Percentiles rank a stretch among this genome's conserved stretches.
These are phyloP conservation scores for Erinaceus europaeus DNA, from an alignment of 2,113 vertebrate species.

Conservation along the genomic window DNA sequence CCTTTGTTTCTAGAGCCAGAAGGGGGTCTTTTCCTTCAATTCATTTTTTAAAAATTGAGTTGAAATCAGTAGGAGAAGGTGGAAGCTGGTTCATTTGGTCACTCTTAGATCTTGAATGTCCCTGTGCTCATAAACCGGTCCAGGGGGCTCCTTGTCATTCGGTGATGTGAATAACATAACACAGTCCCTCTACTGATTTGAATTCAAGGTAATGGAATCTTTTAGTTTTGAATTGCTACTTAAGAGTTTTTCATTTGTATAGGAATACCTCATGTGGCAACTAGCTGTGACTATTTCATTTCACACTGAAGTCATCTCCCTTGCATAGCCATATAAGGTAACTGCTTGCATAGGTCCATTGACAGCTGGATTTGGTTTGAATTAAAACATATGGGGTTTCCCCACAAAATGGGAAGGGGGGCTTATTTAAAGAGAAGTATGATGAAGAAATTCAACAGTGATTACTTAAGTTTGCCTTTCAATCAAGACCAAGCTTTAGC, in stretches of 20 bases:
- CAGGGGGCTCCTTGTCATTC: neutral
- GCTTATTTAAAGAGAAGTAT: neutral
- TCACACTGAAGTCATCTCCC: neutral
- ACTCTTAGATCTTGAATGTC: neutral
- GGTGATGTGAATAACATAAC: neutral
- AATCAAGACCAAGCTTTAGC: neutral
- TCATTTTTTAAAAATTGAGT: neutral
- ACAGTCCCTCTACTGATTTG: neutral
- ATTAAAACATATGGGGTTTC: conserved; percentile 12
- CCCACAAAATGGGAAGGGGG: neutral
- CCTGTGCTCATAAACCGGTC: neutral
- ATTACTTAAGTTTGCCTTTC: neutral
- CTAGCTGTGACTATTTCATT: neutral
- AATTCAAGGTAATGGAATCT: neutral
- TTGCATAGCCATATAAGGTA: neutral
- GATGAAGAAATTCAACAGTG: neutral
- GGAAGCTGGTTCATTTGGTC: neutral
- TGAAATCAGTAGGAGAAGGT: neutral
- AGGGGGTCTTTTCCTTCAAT: neutral
- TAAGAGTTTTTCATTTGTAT: neutral
- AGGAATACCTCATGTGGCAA: neutral
- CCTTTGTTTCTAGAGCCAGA: neutral
- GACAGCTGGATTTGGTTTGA: neutral
- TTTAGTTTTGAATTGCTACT: conserved; percentile 24
- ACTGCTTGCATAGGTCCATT: neutral